Evolutionary conservation across 2,113 vertebrate species (phyloP).

Genomic region (Tragelaphus imberbis): DNA sequence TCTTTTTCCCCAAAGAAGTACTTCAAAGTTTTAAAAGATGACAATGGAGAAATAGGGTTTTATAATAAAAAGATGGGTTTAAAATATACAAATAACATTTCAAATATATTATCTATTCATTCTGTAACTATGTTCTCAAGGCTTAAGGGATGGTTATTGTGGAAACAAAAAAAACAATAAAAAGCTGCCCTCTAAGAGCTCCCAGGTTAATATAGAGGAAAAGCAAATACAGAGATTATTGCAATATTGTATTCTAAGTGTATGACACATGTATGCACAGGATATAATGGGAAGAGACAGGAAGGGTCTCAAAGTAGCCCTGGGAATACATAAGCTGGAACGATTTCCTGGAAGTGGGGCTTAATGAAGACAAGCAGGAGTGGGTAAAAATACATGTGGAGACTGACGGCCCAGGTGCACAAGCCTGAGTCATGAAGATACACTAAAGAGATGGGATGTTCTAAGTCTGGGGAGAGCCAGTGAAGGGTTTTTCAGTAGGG

Average conservation of each 20-base stretch:
- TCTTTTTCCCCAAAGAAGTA: not conserved
- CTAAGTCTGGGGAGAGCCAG: not conserved
- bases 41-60: not conserved
- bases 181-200: not conserved
- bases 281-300: not conserved
- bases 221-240: not conserved
- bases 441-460: not conserved
- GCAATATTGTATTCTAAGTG: not conserved
- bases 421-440: not conserved
- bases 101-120: not conserved
- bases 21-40: not conserved
- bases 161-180: not conserved
- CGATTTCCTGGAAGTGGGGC: not conserved
- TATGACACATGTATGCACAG: not conserved
- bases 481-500: not conserved
- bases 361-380: not conserved
- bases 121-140: constrained; percentile 1
- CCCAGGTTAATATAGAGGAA: not conserved
- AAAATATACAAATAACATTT: not conserved
- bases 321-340: not conserved
- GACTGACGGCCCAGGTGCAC: not conserved
- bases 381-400: not conserved
- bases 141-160: not conserved
- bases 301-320: not conserved
- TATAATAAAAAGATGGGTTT: constrained; percentile 13